Evolutionary conservation across 2,797 vertebrate species (phyloP).

Genomic region (Pitangus sulphuratus): DNA sequence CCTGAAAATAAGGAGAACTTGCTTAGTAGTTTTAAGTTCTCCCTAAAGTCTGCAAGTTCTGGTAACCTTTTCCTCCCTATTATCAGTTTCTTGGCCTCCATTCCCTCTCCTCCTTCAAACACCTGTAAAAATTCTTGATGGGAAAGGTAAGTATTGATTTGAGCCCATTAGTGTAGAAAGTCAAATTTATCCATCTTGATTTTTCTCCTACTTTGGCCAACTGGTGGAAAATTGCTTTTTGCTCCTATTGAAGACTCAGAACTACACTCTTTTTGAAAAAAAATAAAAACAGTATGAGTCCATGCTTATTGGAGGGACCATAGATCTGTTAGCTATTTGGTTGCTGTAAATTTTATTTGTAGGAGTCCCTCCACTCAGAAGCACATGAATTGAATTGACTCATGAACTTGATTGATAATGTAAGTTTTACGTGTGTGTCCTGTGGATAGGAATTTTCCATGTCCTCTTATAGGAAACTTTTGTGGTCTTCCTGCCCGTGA

Average conservation of each 20-base stretch:
- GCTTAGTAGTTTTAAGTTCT: background rate
- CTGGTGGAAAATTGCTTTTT: conserved; percentile 32
- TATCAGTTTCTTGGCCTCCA: background rate
- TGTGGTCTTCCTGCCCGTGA: fast-evolving
- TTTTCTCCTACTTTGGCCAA: background rate
- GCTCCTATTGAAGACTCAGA: background rate
- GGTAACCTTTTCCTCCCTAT: background rate
- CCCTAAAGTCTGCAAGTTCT: background rate
- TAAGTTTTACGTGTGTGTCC: background rate
- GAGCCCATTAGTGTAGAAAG: background rate
- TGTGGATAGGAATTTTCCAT: background rate
- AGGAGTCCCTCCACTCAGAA: background rate
- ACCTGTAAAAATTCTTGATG: background rate
- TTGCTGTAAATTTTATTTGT: background rate
- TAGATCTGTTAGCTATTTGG: background rate
- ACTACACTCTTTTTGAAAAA: background rate
- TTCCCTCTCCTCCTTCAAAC: background rate
- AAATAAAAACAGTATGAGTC: background rate
- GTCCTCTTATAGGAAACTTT: background rate
- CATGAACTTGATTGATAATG: background rate
- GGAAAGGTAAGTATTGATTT: background rate
- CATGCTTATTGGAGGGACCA: background rate
- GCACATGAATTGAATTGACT: background rate
- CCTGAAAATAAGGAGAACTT: background rate
- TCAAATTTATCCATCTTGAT: background rate